Evolutionary conservation across 2,797 vertebrate species (phyloP), one percentile per base, ranked within the genome.

Genomic region (Orestias chungarensis): DNA sequence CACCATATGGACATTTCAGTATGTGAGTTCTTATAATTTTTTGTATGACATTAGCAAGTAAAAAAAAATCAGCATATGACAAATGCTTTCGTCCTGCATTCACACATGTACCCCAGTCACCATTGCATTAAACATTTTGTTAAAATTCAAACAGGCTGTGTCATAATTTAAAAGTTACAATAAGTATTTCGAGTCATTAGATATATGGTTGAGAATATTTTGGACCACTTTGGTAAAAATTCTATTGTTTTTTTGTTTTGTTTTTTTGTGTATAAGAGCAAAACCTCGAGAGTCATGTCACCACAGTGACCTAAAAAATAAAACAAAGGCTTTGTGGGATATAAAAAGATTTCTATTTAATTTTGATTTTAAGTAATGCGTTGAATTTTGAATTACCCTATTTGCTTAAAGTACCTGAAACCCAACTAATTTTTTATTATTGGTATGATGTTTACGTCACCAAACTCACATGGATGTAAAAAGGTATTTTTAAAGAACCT

Each of bases 11-110:
- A n/a, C n/a, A n/a, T n/a, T n/a, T n/a, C n/a, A n/a, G n/a, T n/a
- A n/a, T n/a, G n/a, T n/a, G n/a, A n/a, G n/a, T n/a, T n/a, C n/a
- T n/a, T n/a, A n/a, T n/a, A n/a, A n/a, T n/a, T n/a, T n/a, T n/a
- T n/a, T n/a, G n/a, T n/a, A n/a, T n/a, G n/a, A n/a, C n/a, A n/a
- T n/a, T n/a, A n/a, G n/a, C n/a, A n/a, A n/a, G n/a, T n/a, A n/a
- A n/a, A n/a, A n/a, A n/a, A n/a, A n/a, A n/a, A n/a, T n/a, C n/a
- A n/a, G n/a, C n/a, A n/a, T n/a, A n/a, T 29, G 50, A 29, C 49
- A 70, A 54, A 46, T 61, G 29, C 23, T 70, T 62, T 62, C 35
- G 14, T 62, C 59, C 12, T n/a, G 35, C 35, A n/a, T 62, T 14
- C 12, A 40, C 23, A 12, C 11, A 25, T 3, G 23, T 20, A 7